phyloP scores from a whole-genome alignment of 2,888 invertebrate species.

The Belgica antarctica region DNA sequence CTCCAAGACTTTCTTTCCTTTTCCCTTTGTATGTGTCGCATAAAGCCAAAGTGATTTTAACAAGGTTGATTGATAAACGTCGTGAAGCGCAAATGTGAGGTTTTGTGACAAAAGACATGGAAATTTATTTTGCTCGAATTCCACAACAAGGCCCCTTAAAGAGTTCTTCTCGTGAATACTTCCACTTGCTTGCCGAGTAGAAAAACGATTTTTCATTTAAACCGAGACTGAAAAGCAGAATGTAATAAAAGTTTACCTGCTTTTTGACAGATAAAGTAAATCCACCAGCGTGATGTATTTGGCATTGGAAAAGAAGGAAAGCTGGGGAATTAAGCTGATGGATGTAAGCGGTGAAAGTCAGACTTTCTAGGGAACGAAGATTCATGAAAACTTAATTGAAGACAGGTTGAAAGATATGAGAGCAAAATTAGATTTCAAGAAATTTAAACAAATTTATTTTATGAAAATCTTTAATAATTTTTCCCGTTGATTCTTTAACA shows the following conservation, averaged over 20 bases:
- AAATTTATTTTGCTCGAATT: too few species aligned
- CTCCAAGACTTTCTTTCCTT: neutral
- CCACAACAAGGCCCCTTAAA: neutral
- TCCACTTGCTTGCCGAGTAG: too few species aligned
- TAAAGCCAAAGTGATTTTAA: neutral
- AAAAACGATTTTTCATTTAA: neutral
- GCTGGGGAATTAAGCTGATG: too few species aligned
- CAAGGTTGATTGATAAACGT: conserved; percentile 22
- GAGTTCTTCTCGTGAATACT: neutral
- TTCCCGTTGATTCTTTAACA: too few species aligned
- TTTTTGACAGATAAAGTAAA: conserved; percentile 24
- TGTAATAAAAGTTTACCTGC: conserved; percentile 41
- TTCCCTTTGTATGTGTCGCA: neutral
- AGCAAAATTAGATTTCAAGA: too few species aligned
- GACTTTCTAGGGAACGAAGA: too few species aligned
- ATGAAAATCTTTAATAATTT: too few species aligned
- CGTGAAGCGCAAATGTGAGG: neutral
- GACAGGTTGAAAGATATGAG: too few species aligned
- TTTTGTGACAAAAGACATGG: neutral
- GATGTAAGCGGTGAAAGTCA: too few species aligned
- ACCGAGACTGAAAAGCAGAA: neutral
- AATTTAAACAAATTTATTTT: too few species aligned
- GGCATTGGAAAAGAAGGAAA: neutral
- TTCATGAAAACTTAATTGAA: too few species aligned
- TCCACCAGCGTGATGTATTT: conserved; percentile 33